These are phyloP conservation scores for Acinonyx jubatus DNA, from an alignment of 2,113 vertebrate species.

Conservation along the genomic window DNA sequence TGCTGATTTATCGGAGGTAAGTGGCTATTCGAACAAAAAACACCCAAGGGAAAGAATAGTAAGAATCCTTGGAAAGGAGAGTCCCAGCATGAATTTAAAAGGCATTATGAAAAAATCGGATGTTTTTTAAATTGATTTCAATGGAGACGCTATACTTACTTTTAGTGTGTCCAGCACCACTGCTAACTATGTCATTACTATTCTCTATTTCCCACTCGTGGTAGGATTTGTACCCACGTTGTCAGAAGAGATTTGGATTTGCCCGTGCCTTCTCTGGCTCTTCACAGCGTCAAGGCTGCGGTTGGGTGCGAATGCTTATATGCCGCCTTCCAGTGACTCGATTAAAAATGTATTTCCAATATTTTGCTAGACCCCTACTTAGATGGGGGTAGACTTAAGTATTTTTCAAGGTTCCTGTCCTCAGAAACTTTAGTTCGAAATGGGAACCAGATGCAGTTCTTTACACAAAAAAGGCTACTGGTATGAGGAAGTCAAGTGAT, in stretches of 20 bases:
- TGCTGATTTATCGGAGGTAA: background rate
- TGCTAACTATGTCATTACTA: background rate
- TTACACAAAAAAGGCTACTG: background rate
- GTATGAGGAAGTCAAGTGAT: background rate
- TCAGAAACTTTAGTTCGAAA: constrained; percentile 10
- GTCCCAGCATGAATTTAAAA: background rate
- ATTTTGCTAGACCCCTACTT: background rate
- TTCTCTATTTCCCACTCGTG: background rate
- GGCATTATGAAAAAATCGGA: background rate
- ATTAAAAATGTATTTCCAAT: background rate
- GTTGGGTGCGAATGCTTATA: background rate
- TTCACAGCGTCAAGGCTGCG: background rate
- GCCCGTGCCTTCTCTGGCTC: background rate
- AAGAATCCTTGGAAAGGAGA: background rate
- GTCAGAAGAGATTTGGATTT: background rate
- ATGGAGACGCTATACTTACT: background rate
- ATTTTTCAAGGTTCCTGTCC: background rate
- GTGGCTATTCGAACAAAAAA: background rate
- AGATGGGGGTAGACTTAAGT: background rate
- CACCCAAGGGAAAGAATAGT: background rate
- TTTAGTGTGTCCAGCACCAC: background rate
- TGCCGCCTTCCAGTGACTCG: background rate
- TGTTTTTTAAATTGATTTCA: background rate
- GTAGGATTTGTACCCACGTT: background rate
- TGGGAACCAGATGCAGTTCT: background rate